Evolutionary conservation across 2,113 vertebrate species (phyloP), one percentile per base, ranked within the genome.

Genomic region (Fregata magnificens): DNA sequence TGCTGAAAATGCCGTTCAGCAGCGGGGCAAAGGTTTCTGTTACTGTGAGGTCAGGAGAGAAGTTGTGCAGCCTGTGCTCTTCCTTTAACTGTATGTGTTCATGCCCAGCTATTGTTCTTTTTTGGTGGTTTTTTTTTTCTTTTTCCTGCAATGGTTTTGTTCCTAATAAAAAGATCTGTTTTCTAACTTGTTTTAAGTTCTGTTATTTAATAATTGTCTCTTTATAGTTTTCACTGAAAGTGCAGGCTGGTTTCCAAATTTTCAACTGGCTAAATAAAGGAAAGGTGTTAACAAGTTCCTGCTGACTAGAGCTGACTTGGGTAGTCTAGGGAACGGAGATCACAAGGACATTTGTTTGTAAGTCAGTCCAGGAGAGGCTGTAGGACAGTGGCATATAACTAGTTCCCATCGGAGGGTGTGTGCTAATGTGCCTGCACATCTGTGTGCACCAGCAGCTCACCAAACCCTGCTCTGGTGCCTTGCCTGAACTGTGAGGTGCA

Each of bases 131-230:
- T 0, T 9, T 25, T 25, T 40, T 62, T 59, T 13, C 8, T 88
- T 80, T 32, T 5, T 16, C 8, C 7, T 0, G 0, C 3, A 1
- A 85, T 87, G 13, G 56, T 94, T 94, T 93, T 91, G 38, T 96
- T 92, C 79, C 79, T 87, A 97, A 98, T 97, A 97, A 97, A 97
- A 87, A 91, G 31, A 86, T 67, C 47, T 72, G 81, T 92, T 98
- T 98, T 97, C 67, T 97, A 97, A 69, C 63, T 77, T 90, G 50
- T 55, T 87, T 84, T 56, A 71, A 47, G 10, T 73, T 88, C 40
- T 92, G 15, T 93, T 81, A 67, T 50, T 86, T 74, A 50, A 58
- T 29, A 81, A 34, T 19, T 21, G 5, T 29, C 53, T 76, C 42
- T 40, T 55, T 42, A 40, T 44, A 19, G 2, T 55, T 95, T 91